These are phyloP conservation scores for Casuarius casuarius DNA, from an alignment of 2,113 vertebrate species.

Conservation along the genomic window DNA sequence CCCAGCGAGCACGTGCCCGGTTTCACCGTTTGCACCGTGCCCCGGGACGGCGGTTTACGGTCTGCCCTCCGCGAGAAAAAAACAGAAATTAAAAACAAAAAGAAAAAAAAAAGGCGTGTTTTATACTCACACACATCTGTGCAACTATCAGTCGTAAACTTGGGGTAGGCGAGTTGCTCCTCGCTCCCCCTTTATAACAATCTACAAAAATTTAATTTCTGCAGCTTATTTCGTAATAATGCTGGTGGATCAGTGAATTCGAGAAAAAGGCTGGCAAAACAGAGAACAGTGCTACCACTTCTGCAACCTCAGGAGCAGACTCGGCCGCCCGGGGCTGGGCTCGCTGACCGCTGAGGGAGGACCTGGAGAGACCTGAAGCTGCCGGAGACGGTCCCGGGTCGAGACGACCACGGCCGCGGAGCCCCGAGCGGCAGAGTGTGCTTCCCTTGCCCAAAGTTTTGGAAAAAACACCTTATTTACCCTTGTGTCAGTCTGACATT, in stretches of 20 bases:
- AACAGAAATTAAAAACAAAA: background rate
- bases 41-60: background rate
- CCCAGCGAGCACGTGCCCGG: background rate
- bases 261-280: conserved; percentile 47
- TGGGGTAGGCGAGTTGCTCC: background rate
- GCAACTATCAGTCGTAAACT: conserved; percentile 54
- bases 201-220: conserved; percentile 47
- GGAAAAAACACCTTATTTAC: background rate
- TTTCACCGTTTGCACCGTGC: background rate
- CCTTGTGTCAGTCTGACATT: conserved; percentile 35
- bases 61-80: background rate
- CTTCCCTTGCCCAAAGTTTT: background rate
- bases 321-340: conserved; percentile 32
- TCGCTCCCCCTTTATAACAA: background rate
- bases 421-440: background rate
- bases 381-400: background rate
- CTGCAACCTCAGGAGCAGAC: background rate
- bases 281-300: background rate
- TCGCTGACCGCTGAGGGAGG: background rate
- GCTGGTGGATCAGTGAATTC: conserved; percentile 79
- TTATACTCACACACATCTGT: background rate
- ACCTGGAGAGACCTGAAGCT: background rate
- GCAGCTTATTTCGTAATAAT: conserved; percentile 55
- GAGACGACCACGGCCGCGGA: conserved; percentile 34
- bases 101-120: background rate